Evolutionary conservation across 2,888 invertebrate genomes (phyloP).

Genomic region (Tridacna gigas): DNA sequence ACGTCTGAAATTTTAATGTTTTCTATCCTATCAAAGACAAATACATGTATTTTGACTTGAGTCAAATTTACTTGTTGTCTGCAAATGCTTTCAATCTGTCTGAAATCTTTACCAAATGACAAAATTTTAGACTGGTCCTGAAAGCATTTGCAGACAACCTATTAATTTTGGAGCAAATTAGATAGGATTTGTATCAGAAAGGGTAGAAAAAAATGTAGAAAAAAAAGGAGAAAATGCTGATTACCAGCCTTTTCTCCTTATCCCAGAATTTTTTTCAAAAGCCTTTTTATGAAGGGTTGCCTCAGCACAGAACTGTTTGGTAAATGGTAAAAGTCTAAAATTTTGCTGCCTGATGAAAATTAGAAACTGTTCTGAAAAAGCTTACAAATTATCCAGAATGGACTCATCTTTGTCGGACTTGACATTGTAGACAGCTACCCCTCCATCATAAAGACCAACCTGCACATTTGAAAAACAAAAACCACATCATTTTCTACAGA

Average conservation of each 20-base stretch:
- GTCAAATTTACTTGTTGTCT: too few species aligned
- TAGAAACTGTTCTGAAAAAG: conserved; percentile 24
- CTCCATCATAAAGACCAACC: conserved; percentile 84
- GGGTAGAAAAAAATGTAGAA: background rate
- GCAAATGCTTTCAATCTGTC: too few species aligned
- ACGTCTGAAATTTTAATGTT: too few species aligned
- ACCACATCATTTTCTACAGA: too few species aligned
- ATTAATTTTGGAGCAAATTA: too few species aligned
- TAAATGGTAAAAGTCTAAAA: background rate
- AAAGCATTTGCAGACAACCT: too few species aligned
- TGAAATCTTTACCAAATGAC: too few species aligned
- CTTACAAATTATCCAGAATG: conserved; percentile 84
- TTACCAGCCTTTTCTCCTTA: background rate
- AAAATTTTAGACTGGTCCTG: too few species aligned
- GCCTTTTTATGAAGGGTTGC: background rate
- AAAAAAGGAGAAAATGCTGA: background rate
- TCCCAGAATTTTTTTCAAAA: background rate
- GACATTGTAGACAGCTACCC: conserved; percentile 84
- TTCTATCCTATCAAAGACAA: too few species aligned
- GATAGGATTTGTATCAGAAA: too few species aligned
- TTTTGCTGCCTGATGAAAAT: too few species aligned
- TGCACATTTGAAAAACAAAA: conserved; percentile 46
- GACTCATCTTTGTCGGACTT: conserved; percentile 79
- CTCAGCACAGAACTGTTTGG: background rate
- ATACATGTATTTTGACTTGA: too few species aligned